Base-by-base conservation (phyloP, 2,113 vertebrate species). In the Psephotus haematonotus region DNA sequence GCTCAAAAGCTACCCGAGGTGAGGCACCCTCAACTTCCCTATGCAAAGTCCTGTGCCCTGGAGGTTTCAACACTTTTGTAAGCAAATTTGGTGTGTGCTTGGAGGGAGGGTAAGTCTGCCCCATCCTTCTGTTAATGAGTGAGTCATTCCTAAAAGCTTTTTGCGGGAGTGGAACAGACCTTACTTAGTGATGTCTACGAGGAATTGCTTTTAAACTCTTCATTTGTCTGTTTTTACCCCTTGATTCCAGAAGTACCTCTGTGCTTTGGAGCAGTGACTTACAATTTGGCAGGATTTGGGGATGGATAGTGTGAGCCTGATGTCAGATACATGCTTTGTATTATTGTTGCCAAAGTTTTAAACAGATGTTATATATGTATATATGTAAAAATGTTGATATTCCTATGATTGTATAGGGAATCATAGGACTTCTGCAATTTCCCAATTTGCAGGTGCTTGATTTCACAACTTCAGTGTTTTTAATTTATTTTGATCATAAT, bases 41-140 rank as follows among this genome's bases (percentile, higher is more conserved):
- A 0, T 29, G 52, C 11, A 6, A 13, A 52, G 28, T 28, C 53
- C 44, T 0, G 1, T 78, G 60, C 27, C 49, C 35, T 50, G 49
- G 17, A 35, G 31, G 13, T 47, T 9, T 59, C 33, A 59, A 59
- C 33, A 13, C n/a, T 35, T 39, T 52, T 11, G 28, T 41, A 81
- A 68, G 52, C 52, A 62, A 53, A 81, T 52, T 22, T 9, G 6
- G 13, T 13, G 35, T 35, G 35, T 22, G 16, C 60, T 44, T 63
- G 35, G 53, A 43, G 35, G n/a, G 57, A 29, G 9, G 53, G 18
- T 7, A 17, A 37, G 31, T 41, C 31, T 93, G 74, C 19, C 27
- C 6, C 3, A 35, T 39, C 28, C 52, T 52, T 41, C 50, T 41
- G 22, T 24, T 47, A 41, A 14, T 4, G 31, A 41, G 22, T 15